These are phyloP conservation scores for Morbakka virulenta DNA, from an alignment of 30 jellyfish, hydroid and myxozoan species.

Conservation along the genomic window DNA sequence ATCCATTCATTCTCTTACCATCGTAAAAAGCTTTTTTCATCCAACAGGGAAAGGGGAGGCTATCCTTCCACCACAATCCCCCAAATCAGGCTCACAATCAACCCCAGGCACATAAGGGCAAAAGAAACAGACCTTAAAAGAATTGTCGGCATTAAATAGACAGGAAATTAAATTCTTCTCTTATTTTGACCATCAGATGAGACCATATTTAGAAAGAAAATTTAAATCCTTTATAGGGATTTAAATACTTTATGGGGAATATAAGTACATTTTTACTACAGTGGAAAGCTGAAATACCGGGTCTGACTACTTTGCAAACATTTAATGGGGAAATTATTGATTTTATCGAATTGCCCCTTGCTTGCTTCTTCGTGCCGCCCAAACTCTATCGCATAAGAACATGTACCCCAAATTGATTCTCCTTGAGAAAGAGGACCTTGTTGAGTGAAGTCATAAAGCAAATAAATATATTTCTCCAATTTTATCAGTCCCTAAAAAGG, in stretches of 20 bases:
- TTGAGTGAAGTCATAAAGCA: not conserved
- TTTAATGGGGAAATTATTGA: not conserved
- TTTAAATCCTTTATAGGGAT: not conserved
- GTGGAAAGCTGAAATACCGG: too few species aligned
- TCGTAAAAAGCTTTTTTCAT: too few species aligned
- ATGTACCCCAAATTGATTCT: not conserved
- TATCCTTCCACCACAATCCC: too few species aligned
- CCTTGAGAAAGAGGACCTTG: not conserved
- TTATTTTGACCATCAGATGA: too few species aligned
- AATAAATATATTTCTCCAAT: constrained; percentile 45
- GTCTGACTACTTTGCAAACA: constrained; percentile 1
- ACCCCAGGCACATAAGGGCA: too few species aligned
- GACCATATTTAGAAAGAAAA: not conserved
- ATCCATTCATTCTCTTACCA: too few species aligned
- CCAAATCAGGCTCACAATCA: too few species aligned
- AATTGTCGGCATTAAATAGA: too few species aligned
- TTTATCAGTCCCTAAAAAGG: not conserved
- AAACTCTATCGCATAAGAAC: not conserved
- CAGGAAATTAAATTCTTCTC: too few species aligned
- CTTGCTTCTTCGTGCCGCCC: not conserved
- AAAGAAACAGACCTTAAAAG: too few species aligned
- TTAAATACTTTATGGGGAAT: constrained; percentile 30
- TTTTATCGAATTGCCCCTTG: not conserved
- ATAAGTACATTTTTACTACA: not conserved
- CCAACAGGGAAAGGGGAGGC: too few species aligned